Evolutionary conservation across 2,888 invertebrate species (phyloP).

Genomic region (Eumerus sabulonum): DNA sequence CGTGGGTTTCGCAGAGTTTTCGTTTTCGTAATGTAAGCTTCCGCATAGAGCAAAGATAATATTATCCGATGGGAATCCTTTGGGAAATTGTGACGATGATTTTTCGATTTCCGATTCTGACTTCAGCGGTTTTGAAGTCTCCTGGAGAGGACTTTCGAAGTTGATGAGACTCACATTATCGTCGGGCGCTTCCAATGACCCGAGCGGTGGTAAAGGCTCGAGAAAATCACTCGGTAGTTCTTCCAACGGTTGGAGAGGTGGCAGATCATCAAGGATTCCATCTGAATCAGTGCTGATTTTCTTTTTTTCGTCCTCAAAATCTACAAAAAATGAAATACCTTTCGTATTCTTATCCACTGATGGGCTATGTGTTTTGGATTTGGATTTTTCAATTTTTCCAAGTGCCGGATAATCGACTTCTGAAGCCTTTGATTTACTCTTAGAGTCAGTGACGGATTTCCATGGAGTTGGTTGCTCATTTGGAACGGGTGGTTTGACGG

Average conservation of each 20-base stretch:
- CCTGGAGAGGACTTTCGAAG: constrained; percentile 77
- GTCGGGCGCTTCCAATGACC: constrained; percentile 71
- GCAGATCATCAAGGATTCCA: constrained; percentile 72
- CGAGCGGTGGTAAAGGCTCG: constrained; percentile 73
- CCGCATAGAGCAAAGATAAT: constrained; percentile 77
- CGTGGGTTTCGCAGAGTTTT: constrained; percentile 69
- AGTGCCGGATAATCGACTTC: constrained; percentile 64
- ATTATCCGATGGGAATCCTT: constrained; percentile 75
- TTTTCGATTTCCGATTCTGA: constrained; percentile 14
- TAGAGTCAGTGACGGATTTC: constrained; percentile 69
- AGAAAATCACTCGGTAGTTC: constrained; percentile 60
- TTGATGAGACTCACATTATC: constrained; percentile 75
- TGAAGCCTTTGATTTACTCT: constrained; percentile 65
- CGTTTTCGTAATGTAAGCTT: constrained; percentile 76
- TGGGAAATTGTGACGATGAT: constrained; percentile 31
- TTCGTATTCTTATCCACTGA: constrained; percentile 55
- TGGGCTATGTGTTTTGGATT: constrained; percentile 44
- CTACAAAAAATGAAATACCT: constrained; percentile 32
- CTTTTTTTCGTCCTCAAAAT: constrained; percentile 11
- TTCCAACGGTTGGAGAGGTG: constrained; percentile 71
- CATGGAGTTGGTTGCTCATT: constrained; percentile 59
- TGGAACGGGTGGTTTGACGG: neutral
- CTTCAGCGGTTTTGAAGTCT: constrained; percentile 70
- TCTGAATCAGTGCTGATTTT: neutral
- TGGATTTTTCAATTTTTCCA: constrained; percentile 41